A percentile compares a stretch with the other conserved stretches of the same genome.
These are phyloP conservation scores for Syngnathus floridae DNA, from an alignment of 2,113 vertebrate species.

Conservation along the genomic window DNA sequence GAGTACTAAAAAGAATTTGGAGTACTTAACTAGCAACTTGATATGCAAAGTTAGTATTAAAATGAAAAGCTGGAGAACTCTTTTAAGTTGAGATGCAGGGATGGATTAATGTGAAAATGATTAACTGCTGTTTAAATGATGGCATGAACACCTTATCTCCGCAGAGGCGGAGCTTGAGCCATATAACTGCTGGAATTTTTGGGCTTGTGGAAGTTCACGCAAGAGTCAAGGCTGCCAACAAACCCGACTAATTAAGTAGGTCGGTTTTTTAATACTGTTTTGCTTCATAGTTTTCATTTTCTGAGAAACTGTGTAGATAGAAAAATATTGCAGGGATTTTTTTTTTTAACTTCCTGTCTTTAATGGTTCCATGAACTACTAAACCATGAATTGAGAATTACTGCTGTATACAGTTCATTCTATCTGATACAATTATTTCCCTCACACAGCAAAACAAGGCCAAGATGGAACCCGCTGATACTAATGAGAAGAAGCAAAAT, in stretches of 20 bases:
- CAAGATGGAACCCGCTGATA: conserved; percentile 43
- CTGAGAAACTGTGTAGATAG: too few species aligned
- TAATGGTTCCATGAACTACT: not conserved
- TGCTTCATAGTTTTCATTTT: too few species aligned
- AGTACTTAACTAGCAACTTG: not conserved
- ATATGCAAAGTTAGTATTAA: not conserved
- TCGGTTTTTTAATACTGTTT: not conserved
- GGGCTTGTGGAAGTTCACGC: not conserved
- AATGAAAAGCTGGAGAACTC: too few species aligned
- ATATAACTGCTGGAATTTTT: not conserved
- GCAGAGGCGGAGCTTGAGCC: not conserved
- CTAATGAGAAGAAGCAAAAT: conserved; percentile 34
- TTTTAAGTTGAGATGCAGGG: too few species aligned
- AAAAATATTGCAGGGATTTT: too few species aligned
- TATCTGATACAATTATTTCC: conserved; percentile 15
- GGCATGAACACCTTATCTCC: not conserved
- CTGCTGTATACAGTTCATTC: not conserved
- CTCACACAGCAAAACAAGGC: conserved; percentile 14
- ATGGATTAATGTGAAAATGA: not conserved
- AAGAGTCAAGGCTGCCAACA: not conserved
- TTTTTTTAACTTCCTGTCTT: not conserved
- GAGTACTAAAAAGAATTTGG: too few species aligned
- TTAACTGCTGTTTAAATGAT: not conserved
- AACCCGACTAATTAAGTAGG: not conserved
- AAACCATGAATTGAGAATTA: not conserved